Evolutionary conservation across 2,797 vertebrate genomes (phyloP).

Genomic region (Sebastes matsubarae): DNA sequence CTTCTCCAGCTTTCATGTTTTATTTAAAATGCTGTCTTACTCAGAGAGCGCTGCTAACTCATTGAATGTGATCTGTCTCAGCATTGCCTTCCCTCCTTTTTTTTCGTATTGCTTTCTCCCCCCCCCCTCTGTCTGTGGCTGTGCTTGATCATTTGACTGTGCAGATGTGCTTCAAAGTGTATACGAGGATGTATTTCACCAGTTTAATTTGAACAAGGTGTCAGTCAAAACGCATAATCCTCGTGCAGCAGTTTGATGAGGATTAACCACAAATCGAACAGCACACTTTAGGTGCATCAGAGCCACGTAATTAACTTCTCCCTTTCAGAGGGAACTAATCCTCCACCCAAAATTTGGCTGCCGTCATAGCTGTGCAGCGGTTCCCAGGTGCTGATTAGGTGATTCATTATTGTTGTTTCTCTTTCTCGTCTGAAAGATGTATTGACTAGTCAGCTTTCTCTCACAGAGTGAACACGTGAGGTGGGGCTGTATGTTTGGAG

Average conservation of each 20-base stretch:
- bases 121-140: conserved; percentile 9
- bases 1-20: conserved; percentile 77
- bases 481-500: conserved; percentile 36
- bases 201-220: conserved; percentile 57
- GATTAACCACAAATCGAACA: conserved; percentile 67
- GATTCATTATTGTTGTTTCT: conserved; percentile 26
- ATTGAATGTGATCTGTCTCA: conserved; percentile 67
- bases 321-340: conserved; percentile 64
- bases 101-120: background rate
- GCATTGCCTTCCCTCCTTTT: conserved; percentile 27
- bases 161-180: conserved; percentile 20
- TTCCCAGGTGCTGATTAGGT: conserved; percentile 37
- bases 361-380: conserved; percentile 11
- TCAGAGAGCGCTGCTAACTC: conserved; percentile 69
- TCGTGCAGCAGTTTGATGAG: conserved; percentile 49
- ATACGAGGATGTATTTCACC: conserved; percentile 36
- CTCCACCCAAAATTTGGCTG: conserved; percentile 25
- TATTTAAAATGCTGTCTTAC: conserved; percentile 75
- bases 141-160: conserved; percentile 52
- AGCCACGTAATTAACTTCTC: conserved; percentile 66
- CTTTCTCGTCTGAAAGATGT: background rate
- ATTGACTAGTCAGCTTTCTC: background rate
- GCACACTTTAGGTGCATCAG: conserved; percentile 59
- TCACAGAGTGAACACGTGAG: conserved; percentile 1
- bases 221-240: conserved; percentile 59